Evolutionary conservation across 2,888 invertebrate species (phyloP).

Genomic region (Diplazon laetatorius): DNA sequence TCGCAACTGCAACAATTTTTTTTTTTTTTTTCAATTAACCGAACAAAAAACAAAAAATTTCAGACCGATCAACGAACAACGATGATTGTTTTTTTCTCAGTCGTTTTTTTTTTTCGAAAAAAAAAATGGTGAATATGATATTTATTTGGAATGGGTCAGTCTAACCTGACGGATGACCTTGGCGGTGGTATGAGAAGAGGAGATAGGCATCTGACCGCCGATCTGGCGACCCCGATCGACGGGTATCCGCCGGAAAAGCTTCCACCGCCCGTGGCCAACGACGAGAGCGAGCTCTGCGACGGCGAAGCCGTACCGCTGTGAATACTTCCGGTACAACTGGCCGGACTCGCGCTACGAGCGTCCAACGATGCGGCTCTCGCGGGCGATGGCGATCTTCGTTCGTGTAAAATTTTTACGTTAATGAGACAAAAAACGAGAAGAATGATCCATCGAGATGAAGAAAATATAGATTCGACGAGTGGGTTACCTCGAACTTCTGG

Average conservation of each 20-base stretch:
- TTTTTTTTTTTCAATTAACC: too few relatives aligned
- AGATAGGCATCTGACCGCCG: constrained; percentile 86
- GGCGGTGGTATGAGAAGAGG: constrained; percentile 90
- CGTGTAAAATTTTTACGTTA: too few relatives aligned
- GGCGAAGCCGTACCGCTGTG: constrained; percentile 85
- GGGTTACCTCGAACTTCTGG: constrained; percentile 76
- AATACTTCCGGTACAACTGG: constrained; percentile 81
- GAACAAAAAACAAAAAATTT: too few relatives aligned
- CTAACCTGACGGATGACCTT: constrained; percentile 81
- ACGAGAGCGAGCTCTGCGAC: constrained; percentile 89
- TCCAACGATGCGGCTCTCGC: constrained; percentile 91
- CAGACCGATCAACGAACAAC: too few relatives aligned
- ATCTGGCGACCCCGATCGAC: constrained; percentile 69
- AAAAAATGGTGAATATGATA: too few relatives aligned
- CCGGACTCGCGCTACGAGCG: constrained; percentile 87
- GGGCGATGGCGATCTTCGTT: constrained; percentile 91
- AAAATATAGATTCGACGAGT: too few relatives aligned
- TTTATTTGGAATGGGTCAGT: neutral
- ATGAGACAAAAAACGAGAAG: too few relatives aligned
- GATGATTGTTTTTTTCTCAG: too few relatives aligned
- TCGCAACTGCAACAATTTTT: constrained; percentile 73
- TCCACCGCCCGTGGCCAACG: constrained; percentile 83
- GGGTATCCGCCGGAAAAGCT: constrained; percentile 80
- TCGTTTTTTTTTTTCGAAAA: too few relatives aligned
- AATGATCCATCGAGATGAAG: too few relatives aligned